Percentiles rank a stretch among this genome's conserved stretches.
Evolutionary conservation across 2,113 vertebrate genomes (phyloP).

Genomic region (Ifrita kowaldi): DNA sequence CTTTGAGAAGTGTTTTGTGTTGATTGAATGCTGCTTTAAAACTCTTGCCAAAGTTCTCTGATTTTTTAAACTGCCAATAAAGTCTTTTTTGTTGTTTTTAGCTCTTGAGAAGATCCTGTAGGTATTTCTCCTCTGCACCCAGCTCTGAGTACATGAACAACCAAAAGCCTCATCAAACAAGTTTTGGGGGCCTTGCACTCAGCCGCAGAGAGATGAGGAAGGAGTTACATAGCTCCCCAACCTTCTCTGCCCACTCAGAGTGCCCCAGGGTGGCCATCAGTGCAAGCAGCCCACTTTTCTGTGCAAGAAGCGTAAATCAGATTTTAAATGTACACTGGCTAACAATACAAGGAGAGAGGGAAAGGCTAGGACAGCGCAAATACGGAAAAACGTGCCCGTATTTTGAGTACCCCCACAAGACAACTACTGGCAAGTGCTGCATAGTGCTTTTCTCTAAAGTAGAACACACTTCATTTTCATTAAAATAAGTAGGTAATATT

Average conservation of each 20-base stretch:
- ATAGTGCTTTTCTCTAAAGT: not conserved
- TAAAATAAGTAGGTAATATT: not conserved
- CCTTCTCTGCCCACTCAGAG: not conserved
- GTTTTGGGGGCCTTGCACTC: not conserved
- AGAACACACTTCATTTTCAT: not conserved
- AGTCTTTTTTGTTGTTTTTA: not conserved
- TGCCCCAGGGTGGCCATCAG: not conserved
- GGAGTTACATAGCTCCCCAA: not conserved
- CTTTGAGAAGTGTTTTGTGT: not conserved
- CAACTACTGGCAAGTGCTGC: not conserved
- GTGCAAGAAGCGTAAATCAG: not conserved
- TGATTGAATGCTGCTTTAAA: not conserved
- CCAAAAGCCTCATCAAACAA: not conserved
- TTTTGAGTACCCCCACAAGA: not conserved
- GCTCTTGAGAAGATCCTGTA: not conserved
- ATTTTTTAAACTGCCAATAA: not conserved
- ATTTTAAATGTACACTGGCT: not conserved
- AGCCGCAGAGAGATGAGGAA: not conserved
- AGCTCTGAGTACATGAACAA: not conserved
- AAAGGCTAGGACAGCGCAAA: not conserved
- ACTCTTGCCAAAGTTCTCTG: not conserved
- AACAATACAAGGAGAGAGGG: not conserved
- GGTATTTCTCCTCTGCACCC: not conserved
- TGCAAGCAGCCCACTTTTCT: accelerated
- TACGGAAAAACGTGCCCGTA: not conserved